phyloP scores from a whole-genome alignment of 2,797 vertebrate species.

The Pseudochirops cupreus region DNA sequence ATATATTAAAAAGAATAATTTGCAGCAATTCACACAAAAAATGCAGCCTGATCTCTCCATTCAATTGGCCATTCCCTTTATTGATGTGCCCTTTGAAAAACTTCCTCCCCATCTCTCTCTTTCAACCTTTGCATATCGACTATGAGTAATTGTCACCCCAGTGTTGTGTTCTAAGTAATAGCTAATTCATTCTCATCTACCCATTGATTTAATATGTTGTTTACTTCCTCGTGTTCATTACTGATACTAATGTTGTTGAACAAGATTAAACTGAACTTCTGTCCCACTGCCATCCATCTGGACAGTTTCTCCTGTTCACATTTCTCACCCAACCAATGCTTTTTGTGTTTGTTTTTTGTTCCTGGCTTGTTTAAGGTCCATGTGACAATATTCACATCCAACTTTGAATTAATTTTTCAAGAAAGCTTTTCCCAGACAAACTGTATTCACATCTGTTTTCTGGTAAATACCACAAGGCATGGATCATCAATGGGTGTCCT shows the following conservation, averaged over 20 bases:
- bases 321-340: neutral
- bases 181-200: neutral
- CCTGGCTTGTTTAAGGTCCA: neutral
- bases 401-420: constrained; percentile 46
- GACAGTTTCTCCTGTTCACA: constrained; percentile 10
- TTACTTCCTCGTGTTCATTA: neutral
- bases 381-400: constrained; percentile 11
- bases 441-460: constrained; percentile 23
- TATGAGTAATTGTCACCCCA: neutral
- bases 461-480: neutral
- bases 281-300: constrained; percentile 20
- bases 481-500: constrained; percentile 32
- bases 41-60: neutral
- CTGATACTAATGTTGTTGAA: constrained; percentile 8
- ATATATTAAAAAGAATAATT: no score
- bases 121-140: neutral
- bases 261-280: neutral
- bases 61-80: neutral
- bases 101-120: neutral
- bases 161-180: neutral
- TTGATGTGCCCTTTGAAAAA: constrained; percentile 14
- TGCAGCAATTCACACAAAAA: neutral
- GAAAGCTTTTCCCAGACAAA: neutral
- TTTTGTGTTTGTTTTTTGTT: constrained; percentile 1
- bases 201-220: neutral